Conservation (phyloP, 2,888 invertebrate genomes). For the Ceramica pisi region DNA sequence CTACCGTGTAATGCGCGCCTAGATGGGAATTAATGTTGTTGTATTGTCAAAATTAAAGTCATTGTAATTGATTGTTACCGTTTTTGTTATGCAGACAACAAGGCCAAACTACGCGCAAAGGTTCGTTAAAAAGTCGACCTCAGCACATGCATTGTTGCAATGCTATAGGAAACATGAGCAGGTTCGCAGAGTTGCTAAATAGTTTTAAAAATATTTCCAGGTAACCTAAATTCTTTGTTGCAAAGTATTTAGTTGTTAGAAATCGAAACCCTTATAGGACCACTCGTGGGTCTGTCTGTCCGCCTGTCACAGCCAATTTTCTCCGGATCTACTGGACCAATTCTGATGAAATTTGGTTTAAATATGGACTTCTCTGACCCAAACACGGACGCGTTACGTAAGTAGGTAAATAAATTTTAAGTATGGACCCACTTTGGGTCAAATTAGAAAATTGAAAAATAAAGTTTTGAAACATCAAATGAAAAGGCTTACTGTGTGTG, state of each 20-base stretch:
- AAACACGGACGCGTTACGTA: no score
- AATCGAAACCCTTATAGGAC: no score
- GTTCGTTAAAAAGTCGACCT: slow-evolving; percentile 5
- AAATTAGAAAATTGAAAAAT: no score
- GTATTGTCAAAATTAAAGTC: background rate
- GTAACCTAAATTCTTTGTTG: background rate
- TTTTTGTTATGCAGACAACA: background rate
- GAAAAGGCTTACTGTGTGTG: no score
- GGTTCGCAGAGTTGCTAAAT: background rate
- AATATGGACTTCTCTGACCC: no score
- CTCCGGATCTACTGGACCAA: no score
- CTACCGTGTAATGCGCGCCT: background rate
- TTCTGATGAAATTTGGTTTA: no score
- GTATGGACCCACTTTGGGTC: no score
- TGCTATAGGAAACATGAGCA: slow-evolving; percentile 12
- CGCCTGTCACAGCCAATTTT: no score
- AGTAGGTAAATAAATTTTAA: no score
- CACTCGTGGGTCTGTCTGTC: no score
- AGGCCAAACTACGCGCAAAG: background rate
- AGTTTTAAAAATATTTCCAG: background rate
- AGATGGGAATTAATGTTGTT: background rate
- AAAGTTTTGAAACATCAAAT: no score
- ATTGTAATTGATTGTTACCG: background rate
- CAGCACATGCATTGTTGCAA: slow-evolving; percentile 2
- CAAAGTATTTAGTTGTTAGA: background rate